Conservation (phyloP, 2,797 vertebrate genomes). For the Chloroceryle amazona region DNA sequence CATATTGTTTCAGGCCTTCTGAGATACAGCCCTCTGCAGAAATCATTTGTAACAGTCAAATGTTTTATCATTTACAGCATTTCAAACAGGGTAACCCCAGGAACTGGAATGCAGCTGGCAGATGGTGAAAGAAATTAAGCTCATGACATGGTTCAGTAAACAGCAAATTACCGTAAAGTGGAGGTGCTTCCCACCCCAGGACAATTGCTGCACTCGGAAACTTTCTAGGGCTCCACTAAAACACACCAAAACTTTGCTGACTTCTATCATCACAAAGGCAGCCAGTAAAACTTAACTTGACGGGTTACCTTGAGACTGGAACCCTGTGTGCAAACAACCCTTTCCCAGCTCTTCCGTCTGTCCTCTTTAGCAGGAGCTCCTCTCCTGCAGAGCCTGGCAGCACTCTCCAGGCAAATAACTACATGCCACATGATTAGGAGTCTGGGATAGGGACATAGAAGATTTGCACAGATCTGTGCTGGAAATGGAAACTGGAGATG, state of each 20-base stretch:
- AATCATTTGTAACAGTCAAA: conserved; percentile 79
- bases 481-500: background rate
- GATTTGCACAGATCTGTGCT: conserved; percentile 33
- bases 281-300: background rate
- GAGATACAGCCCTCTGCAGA: conserved; percentile 64
- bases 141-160: conserved; percentile 75
- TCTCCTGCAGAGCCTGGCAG: background rate
- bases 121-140: conserved; percentile 80
- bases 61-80: conserved; percentile 77
- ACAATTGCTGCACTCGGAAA: conserved; percentile 10
- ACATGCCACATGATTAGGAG: background rate
- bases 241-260: background rate
- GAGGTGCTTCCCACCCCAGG: background rate
- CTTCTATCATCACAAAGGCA: background rate
- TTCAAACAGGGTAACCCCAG: conserved; percentile 74
- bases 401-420: background rate
- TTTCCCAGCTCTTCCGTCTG: background rate
- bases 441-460: background rate
- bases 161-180: conserved; percentile 18
- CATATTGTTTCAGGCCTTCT: conserved; percentile 59
- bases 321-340: background rate
- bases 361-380: background rate
- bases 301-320: background rate
- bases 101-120: conserved; percentile 74
- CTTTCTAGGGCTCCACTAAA: conserved; percentile 15